Evolutionary conservation across 53 echinoderm and acorn worm species (phyloP), one percentile per base, ranked within the genome.

Genomic region (Paelopatides confundens): DNA sequence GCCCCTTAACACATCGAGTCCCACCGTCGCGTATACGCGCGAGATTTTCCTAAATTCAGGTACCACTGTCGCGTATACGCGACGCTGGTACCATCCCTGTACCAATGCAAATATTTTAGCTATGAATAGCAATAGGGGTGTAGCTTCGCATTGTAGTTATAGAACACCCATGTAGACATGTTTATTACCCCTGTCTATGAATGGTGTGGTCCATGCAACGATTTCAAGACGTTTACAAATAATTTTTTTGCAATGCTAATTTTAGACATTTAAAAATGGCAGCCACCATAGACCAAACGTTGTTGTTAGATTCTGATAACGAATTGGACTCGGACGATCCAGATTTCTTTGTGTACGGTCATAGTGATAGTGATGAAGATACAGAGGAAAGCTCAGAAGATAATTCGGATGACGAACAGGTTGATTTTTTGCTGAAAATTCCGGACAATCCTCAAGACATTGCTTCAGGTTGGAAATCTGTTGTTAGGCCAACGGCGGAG

Each of bases 401-500:
- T n/a, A n/a, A n/a, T n/a, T n/a, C 28, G 66, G 28, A 29, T 66
- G 66, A 66, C 28, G 8, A 29, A n/a, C n/a, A n/a, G n/a, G n/a
- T n/a, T n/a, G n/a, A n/a, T n/a, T n/a, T 66, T 66, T 66, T 66
- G 28, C 28, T 9, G 24, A 66, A 23, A 66, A 11, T 66, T 29
- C 28, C 28, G 14, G 66, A 66, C 28, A 66, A 66, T 66, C 66
- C 66, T 66, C 24, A 66, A 13, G 66, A 29, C 9, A 3, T 66
- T 24, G 66, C 30, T 23, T 24, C 66, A 66, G 26, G 66, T 66
- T 66, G 66, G 66, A 66, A 66, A n/a, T n/a, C n/a, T n/a, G n/a
- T n/a, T n/a, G n/a, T n/a, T n/a, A n/a, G 33, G 66, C 30, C 2
- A 66, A 11, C 33, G 28, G 28, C 66, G 14, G 29, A 65, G 28